phyloP scores from a whole-genome alignment of 37 sponge, comb jelly and placozoan species.

The Hormiphora californensis region DNA sequence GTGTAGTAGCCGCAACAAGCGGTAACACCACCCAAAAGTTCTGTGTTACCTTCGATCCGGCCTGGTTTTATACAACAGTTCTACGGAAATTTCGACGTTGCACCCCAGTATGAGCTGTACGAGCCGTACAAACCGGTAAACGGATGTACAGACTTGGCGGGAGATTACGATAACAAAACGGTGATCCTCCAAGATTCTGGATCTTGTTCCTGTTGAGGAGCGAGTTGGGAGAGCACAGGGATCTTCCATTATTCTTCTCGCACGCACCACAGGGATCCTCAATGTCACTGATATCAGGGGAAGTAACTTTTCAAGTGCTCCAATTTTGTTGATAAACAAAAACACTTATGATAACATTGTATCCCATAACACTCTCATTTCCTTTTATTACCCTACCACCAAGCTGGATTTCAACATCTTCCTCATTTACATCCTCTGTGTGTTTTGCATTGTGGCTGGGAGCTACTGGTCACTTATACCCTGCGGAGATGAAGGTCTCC shows the following conservation, averaged over 20 bases:
- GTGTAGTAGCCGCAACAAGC: not conserved
- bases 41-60: constrained; percentile 16
- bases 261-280: not conserved
- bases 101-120: not conserved
- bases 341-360: not conserved
- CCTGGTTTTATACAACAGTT: not conserved
- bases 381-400: constrained; percentile 19
- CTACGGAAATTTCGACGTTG: not conserved
- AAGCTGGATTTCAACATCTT: not conserved
- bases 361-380: not conserved
- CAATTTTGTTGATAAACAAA: not conserved
- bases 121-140: not conserved
- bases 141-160: not conserved
- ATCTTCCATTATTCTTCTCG: not conserved
- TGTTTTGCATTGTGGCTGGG: constrained; percentile 43
- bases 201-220: constrained; percentile 22
- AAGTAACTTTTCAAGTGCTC: constrained; percentile 13
- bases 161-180: not conserved
- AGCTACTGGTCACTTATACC: constrained; percentile 36
- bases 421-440: constrained; percentile 1
- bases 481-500: not conserved
- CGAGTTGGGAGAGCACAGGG: not conserved
- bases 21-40: not conserved
- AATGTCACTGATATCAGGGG: constrained; percentile 26
- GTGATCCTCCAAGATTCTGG: no score